Conservation (phyloP, 2,797 vertebrate genomes). For the Jordanella pulchra region DNA sequence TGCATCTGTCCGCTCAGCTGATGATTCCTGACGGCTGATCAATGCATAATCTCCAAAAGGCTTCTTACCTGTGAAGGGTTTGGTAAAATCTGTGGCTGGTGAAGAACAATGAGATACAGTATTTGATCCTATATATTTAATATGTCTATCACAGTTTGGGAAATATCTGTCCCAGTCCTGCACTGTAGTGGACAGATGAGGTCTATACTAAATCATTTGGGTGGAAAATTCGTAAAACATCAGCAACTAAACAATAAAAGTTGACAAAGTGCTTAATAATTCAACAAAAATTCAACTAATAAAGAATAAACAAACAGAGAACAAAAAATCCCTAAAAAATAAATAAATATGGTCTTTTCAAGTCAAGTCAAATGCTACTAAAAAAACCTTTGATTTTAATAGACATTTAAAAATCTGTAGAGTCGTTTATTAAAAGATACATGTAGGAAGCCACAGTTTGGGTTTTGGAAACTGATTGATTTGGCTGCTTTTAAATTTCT, state of each 20-base stretch:
- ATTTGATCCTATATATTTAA: neutral
- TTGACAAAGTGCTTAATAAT: neutral
- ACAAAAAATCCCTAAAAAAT: neutral
- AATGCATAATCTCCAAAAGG: conserved; percentile 67
- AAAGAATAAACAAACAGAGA: too few relatives aligned
- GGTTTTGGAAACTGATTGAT: neutral
- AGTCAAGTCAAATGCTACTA: neutral
- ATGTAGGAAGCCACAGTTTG: neutral
- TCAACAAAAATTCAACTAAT: neutral
- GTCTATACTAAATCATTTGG: neutral
- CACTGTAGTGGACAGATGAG: neutral
- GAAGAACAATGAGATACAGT: conserved; percentile 32
- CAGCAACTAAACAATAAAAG: neutral
- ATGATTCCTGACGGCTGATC: conserved; percentile 58
- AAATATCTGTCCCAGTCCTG: neutral
- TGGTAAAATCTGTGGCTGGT: conserved; percentile 67
- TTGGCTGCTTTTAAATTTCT: neutral
- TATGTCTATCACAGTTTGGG: neutral
- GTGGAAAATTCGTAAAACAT: neutral
- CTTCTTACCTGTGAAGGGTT: conserved; percentile 67
- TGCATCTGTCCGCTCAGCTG: conserved; percentile 22
- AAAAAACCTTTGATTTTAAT: neutral
- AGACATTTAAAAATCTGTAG: neutral
- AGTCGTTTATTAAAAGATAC: too few relatives aligned
- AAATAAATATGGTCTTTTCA: neutral